These are phyloP conservation scores for Sinodicranocentrus sp. DNA, from an alignment of 2,888 invertebrate genomes.

Conservation along the genomic window DNA sequence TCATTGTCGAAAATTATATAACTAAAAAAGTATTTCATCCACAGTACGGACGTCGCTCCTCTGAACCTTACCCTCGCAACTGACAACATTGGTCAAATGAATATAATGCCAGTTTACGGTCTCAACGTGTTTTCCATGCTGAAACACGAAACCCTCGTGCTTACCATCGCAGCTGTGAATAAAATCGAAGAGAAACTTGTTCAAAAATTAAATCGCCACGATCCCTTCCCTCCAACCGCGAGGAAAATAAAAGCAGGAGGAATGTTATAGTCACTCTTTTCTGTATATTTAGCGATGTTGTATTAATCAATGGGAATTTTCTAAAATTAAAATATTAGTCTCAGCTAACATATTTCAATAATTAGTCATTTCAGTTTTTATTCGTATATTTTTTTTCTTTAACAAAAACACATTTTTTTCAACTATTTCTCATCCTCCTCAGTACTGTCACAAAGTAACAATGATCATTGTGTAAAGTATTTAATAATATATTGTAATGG, in stretches of 20 bases:
- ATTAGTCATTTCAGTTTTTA: conserved; percentile 33
- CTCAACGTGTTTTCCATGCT: conserved; percentile 98
- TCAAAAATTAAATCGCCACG: conserved; percentile 83
- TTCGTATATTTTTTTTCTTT: conserved; percentile 8
- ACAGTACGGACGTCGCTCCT: conserved; percentile 91
- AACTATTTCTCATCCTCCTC: not conserved
- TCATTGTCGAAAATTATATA: not conserved
- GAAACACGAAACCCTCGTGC: conserved; percentile 94
- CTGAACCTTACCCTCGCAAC: conserved; percentile 91
- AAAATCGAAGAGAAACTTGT: conserved; percentile 89
- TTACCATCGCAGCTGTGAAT: conserved; percentile 91
- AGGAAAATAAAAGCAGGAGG: not conserved
- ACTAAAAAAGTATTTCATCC: conserved; percentile 78
- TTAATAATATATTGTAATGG: conserved; percentile 24
- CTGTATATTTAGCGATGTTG: not conserved
- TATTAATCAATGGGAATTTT: not conserved
- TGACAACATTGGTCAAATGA: conserved; percentile 88
- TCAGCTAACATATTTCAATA: not conserved
- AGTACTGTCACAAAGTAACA: no score
- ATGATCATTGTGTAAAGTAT: no score
- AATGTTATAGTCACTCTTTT: not conserved
- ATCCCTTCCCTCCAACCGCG: conserved; percentile 63
- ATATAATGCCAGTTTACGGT: conserved; percentile 95
- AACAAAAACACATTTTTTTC: conserved; percentile 7
- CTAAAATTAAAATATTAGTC: not conserved